Percentiles rank a stretch among this genome's conserved stretches.
These are phyloP conservation scores for Odobenus rosmarus DNA, from an alignment of 2,113 vertebrate species.

Conservation along the genomic window DNA sequence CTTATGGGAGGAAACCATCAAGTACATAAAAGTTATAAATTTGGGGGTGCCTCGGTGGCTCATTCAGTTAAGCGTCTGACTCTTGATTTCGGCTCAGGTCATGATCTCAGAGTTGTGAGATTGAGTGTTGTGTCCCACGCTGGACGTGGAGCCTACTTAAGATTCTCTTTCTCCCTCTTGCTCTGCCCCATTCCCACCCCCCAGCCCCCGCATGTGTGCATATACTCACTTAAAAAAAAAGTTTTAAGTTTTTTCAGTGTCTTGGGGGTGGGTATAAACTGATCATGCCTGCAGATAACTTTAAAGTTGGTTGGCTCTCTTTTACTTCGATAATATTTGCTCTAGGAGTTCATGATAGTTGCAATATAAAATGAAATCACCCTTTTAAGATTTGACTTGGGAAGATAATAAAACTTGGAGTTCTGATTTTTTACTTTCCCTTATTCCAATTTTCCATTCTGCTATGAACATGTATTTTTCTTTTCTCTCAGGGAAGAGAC, in stretches of 20 bases:
- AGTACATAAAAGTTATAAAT: background rate
- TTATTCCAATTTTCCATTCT: background rate
- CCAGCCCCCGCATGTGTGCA: background rate
- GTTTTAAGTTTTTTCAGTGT: slow-evolving; percentile 28
- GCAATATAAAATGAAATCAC: background rate
- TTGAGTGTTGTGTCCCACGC: background rate
- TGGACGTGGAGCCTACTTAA: background rate
- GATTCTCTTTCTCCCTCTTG: background rate
- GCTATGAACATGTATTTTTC: background rate
- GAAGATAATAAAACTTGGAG: background rate
- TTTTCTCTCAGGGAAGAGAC: background rate
- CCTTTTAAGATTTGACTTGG: slow-evolving; percentile 42
- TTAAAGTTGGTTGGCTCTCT: slow-evolving; percentile 38
- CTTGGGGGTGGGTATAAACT: background rate
- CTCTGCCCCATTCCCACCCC: background rate
- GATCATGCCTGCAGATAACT: background rate
- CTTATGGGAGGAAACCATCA: background rate
- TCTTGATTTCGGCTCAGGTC: background rate
- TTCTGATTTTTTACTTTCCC: slow-evolving; percentile 37
- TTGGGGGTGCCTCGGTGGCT: background rate
- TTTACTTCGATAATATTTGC: slow-evolving; percentile 17
- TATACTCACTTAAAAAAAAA: background rate
- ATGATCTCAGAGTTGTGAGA: background rate
- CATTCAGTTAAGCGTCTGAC: background rate
- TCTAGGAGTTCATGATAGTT: background rate